Conservation (phyloP, 2,888 invertebrate genomes). For the Agonopterix heracliana region DNA sequence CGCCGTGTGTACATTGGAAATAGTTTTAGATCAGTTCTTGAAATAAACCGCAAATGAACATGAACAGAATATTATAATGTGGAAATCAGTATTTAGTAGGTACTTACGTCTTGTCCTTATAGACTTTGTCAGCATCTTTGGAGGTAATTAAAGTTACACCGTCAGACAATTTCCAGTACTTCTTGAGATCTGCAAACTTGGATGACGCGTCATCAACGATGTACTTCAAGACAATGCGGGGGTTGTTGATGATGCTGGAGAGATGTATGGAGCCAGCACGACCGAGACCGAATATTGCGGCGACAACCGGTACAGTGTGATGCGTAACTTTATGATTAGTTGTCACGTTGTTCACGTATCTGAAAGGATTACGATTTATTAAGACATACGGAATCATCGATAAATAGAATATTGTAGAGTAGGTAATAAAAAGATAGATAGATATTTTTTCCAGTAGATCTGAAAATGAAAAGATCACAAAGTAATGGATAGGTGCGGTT, state of each 20-base stretch:
- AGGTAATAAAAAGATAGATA: no score
- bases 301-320: constrained; percentile 41
- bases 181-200: constrained; percentile 56
- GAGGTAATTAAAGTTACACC: constrained; percentile 63
- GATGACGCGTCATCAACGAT: constrained; percentile 71
- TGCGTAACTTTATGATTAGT: constrained; percentile 31
- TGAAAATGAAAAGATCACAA: no score
- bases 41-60: no score
- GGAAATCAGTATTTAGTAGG: neutral
- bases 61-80: no score
- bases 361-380: no score
- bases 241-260: constrained; percentile 58
- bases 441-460: no score
- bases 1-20: no score
- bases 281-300: constrained; percentile 77
- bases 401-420: no score
- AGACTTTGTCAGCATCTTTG: constrained; percentile 63
- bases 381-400: no score
- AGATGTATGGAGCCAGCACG: constrained; percentile 79
- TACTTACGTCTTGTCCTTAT: constrained; percentile 70
- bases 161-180: constrained; percentile 67
- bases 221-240: constrained; percentile 69
- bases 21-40: no score
- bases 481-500: no score
- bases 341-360: constrained; percentile 54